Evolutionary conservation across 1,140 invertebrate species (phyloP), one percentile per base, ranked within the genome.

Genomic region (Drosophila prosaltans): DNA sequence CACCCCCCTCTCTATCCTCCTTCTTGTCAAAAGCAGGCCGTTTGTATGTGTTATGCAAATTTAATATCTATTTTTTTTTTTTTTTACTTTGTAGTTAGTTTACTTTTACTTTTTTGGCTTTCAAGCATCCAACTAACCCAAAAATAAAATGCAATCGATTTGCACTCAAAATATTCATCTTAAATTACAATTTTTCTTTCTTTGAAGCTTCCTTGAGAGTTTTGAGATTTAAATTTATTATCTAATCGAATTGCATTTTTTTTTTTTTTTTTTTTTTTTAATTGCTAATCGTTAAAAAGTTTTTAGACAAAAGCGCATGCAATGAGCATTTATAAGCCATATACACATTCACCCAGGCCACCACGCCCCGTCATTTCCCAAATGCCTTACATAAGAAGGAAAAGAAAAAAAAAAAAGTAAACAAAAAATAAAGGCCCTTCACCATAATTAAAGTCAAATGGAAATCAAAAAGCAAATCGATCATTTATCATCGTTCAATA

Each of bases 101-200:
- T 51, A 51, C 45, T 41, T 59, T 60, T 60, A 54, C 48, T 28
- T 58, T n/a, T 32, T 58, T 60, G 60, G 58, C 58, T 57, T 24
- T 9, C 32, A 51, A 51, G 45, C 45, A 51, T 51, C 45, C 45
- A 51, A 51, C 45, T 51, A 51, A 51, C 45, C 45, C 21, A 51
- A 51, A 26, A 16, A 16, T 16, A 16, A 51, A 70, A 57, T 61
- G 30, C 32, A 51, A 26, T 51, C 45, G 21, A 51, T 51, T 51
- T 51, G 21, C 8, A 26, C 45, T 51, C n/a, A 51, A 26, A 48
- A 48, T 2, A 10, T 26, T 5, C 6, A 36, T 36, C 6, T 36
- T 36, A 26, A 51, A 26, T 7, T 51, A 5, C 7, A 51, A 26
- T 16, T 24, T 7, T 21, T 48, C 7, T 48, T 48, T 24, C 10